These are phyloP conservation scores for Fissipunctia ypsillon DNA, from an alignment of 2,888 invertebrate species.

Conservation along the genomic window DNA sequence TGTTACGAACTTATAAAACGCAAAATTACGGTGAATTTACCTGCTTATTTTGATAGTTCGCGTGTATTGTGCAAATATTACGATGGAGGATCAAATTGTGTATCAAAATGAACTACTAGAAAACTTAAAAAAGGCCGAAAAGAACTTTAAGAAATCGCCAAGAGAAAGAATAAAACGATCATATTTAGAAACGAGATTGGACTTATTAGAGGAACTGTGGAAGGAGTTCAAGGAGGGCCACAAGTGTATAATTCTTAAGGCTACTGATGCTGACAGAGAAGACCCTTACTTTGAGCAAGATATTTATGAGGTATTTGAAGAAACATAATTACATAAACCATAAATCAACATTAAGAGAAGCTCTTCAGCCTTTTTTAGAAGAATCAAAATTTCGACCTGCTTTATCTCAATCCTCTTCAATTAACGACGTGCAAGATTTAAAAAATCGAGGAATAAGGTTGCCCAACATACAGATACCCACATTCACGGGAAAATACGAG, in stretches of 20 bases:
- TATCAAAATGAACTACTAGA: conserved; percentile 29
- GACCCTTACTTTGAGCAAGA: conserved; percentile 2
- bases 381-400: no score
- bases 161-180: conserved; percentile 25
- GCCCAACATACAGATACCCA: conserved; percentile 4
- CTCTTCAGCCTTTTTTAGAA: conserved; percentile 11
- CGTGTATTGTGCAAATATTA: neutral
- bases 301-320: neutral
- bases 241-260: neutral
- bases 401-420: no score
- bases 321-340: conserved; percentile 6
- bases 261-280: neutral
- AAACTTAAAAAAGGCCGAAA: conserved; percentile 23
- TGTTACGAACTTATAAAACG: neutral
- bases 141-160: conserved; percentile 28
- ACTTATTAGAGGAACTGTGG: neutral
- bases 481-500: conserved; percentile 1
- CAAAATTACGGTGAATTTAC: neutral
- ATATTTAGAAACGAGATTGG: conserved; percentile 1
- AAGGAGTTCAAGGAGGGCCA: neutral
- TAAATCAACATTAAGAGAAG: conserved; percentile 6
- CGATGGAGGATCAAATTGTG: conserved; percentile 5
- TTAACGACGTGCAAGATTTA: no score
- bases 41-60: neutral
- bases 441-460: conserved; percentile 10